phyloP scores from a whole-genome alignment of 2,888 invertebrate genomes.

The Cacoxenus indagator region DNA sequence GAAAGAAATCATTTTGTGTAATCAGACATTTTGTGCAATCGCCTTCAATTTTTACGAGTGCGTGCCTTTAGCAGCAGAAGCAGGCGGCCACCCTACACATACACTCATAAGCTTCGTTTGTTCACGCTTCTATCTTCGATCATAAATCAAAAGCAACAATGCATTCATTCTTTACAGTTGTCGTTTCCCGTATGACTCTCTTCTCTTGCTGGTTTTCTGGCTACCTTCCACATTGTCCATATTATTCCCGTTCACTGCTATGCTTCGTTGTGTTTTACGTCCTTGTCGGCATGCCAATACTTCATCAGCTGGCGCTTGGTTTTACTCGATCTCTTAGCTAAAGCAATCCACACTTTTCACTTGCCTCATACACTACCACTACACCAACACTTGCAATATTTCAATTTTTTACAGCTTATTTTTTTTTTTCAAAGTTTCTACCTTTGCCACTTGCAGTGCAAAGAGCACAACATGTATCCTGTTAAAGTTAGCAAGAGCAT shows the following conservation, averaged over 20 bases:
- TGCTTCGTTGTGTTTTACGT: not conserved
- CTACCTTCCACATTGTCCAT: no score
- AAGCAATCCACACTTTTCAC: not conserved
- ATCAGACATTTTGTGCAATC: not conserved
- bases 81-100: not conserved
- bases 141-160: slow-evolving; percentile 52
- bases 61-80: not conserved
- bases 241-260: not conserved
- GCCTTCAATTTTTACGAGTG: no score
- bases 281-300: slow-evolving; percentile 16
- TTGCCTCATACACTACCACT: not conserved
- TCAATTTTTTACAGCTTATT: not conserved
- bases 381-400: not conserved
- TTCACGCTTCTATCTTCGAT: slow-evolving; percentile 43
- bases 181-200: not conserved
- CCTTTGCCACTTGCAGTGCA: not conserved
- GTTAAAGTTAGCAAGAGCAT: not conserved
- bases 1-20: not conserved
- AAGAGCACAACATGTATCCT: not conserved
- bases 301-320: slow-evolving; percentile 10
- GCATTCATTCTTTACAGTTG: not conserved
- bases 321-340: not conserved
- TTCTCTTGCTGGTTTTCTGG: no score
- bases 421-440: slow-evolving; percentile 13
- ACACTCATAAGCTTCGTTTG: not conserved